These are phyloP conservation scores for Crotophaga sulcirostris DNA, from an alignment of 2,113 vertebrate species.

Conservation along the genomic window DNA sequence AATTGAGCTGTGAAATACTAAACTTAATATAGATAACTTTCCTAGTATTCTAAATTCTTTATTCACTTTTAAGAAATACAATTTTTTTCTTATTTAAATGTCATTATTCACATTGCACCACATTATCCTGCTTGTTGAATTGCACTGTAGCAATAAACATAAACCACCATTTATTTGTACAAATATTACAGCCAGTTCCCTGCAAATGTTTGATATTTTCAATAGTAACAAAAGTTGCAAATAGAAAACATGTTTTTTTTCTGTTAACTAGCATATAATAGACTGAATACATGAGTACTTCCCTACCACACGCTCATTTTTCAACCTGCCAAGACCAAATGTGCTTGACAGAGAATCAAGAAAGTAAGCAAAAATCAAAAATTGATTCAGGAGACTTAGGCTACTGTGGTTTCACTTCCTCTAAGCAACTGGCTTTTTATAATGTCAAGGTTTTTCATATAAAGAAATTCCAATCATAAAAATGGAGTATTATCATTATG, in stretches of 20 bases:
- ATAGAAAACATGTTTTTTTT: neutral
- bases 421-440: neutral
- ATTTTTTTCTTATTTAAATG: neutral
- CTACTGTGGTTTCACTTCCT: neutral
- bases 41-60: neutral
- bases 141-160: neutral
- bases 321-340: neutral
- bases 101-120: neutral
- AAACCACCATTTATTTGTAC: neutral
- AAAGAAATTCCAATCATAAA: neutral
- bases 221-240: neutral
- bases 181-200: neutral
- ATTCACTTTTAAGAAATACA: neutral
- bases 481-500: neutral
- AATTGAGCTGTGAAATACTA: neutral
- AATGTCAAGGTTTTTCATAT: neutral
- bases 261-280: neutral
- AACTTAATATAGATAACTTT: neutral
- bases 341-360: neutral
- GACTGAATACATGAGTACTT: neutral
- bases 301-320: neutral
- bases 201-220: neutral
- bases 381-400: neutral
- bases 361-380: neutral
- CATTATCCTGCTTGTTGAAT: neutral